Percentiles rank a stretch among this genome's conserved stretches.
Evolutionary conservation across 2,797 vertebrate species (phyloP).

Genomic region (Falco columbarius): DNA sequence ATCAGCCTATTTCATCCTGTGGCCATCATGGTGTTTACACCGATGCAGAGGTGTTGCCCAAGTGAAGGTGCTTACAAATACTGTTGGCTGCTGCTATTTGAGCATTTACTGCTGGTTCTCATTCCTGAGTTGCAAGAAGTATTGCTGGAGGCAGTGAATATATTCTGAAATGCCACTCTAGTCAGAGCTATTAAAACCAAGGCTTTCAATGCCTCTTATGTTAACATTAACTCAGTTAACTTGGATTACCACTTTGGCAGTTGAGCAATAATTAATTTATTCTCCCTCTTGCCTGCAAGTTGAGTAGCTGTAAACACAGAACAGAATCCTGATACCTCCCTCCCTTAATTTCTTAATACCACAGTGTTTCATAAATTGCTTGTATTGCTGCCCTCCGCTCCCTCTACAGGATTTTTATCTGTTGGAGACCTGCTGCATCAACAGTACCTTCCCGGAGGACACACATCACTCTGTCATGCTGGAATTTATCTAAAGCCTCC

Average conservation of each 20-base stretch:
- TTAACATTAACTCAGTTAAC: constrained; percentile 32
- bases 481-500: constrained; percentile 31
- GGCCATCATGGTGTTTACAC: not conserved
- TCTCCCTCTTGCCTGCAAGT: not conserved
- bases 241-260: not conserved
- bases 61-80: not conserved
- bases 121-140: not conserved
- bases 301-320: not conserved
- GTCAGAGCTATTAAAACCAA: not conserved
- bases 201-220: not conserved
- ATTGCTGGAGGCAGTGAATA: not conserved
- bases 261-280: not conserved
- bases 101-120: not conserved
- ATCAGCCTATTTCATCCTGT: not conserved
- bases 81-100: not conserved
- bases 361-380: not conserved
- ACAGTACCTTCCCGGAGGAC: not conserved
- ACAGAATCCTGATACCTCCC: not conserved
- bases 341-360: not conserved
- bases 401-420: not conserved
- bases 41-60: not conserved
- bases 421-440: constrained; percentile 8
- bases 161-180: not conserved
- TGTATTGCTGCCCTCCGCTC: not conserved
- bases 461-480: not conserved